Base-by-base conservation (phyloP, 2,888 invertebrate genomes). In the Oasisia sp. region DNA sequence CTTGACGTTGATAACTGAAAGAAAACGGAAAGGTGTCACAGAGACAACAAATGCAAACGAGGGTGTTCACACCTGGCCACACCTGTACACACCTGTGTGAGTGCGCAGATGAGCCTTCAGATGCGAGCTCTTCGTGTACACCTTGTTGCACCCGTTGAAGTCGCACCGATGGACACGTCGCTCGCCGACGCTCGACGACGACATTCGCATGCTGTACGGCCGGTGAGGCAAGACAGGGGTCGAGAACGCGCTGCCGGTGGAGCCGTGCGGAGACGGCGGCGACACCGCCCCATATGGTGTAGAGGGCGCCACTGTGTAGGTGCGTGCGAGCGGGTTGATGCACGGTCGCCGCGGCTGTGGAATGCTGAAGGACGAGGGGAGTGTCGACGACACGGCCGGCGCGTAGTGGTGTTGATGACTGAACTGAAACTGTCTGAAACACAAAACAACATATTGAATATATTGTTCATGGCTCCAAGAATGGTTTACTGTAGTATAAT, bases 101-200 rank as follows among this genome's bases (percentile, higher is more conserved):
- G 97, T 97, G 94, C 97, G 95, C 92, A 97, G 95, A 94, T 97
- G 97, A 45, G 97, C 97, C 94, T 97, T 97, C 91, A 97, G 95
- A 94, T 97, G 97, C 32, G 97, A 97, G 92, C 97, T 97, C 95
- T 97, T 97, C 90, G 97, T 97, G 95, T 97, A 97, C 32, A 97
- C 97, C 95, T 97, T 97, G 92, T 96, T 96, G 95, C 97, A 97
- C 27, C 97, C 97, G 19, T 95, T 95, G 93, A 95, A 95, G 92
- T 95, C 95, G 94, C 96, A 96, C n/a, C 95, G 92, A 93, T 96
- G 96, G 8, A 95, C 95, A 27, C 91, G 91, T 93, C 32, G 93
- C 92, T 14, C 94, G 93, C 56, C 91, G 92, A 74, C 94, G 92
- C 7, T 94, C 92, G 89, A 93, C 93, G 89, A 93, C 93, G 90